phyloP scores from a whole-genome alignment of 1,140 invertebrate genomes.

The Andrena cerasifolii region DNA sequence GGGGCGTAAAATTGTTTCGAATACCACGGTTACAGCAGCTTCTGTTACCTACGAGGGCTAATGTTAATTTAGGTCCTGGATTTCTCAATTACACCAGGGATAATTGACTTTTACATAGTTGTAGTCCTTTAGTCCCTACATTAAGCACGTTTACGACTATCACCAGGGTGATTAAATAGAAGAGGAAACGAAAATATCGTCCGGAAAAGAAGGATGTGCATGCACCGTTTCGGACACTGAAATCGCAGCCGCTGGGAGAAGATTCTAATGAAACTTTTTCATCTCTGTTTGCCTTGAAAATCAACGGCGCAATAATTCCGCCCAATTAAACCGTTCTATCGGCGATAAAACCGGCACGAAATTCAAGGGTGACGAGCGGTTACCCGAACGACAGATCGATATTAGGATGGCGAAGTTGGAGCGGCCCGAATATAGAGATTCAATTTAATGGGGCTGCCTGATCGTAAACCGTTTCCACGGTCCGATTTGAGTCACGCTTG shows the following conservation, averaged over 20 bases:
- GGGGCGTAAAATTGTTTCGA: conserved; percentile 27
- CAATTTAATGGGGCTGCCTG: conserved; percentile 53
- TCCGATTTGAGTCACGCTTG: conserved; percentile 55
- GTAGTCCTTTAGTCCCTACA: conserved; percentile 18
- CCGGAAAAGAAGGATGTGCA: too few species aligned
- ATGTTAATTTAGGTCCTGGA: conserved; percentile 47
- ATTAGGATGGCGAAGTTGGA: conserved; percentile 47
- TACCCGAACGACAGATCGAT: conserved; percentile 32
- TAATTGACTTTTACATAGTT: conserved; percentile 57
- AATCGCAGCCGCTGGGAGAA: too few species aligned
- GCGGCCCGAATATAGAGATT: conserved; percentile 54
- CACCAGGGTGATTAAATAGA: too few species aligned
- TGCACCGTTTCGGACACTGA: too few species aligned
- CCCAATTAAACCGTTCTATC: conserved; percentile 21
- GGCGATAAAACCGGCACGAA: conserved; percentile 14
- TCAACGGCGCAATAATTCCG: too few species aligned
- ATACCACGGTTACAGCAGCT: conserved; percentile 18
- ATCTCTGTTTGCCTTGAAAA: neutral
- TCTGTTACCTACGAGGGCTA: conserved; percentile 15
- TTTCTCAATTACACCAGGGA: conserved; percentile 48
- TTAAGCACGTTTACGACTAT: neutral
- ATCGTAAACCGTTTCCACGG: conserved; percentile 58
- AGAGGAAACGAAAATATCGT: too few species aligned
- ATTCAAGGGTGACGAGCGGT: conserved; percentile 15
- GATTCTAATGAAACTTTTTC: too few species aligned